Evolutionary conservation across 1,140 invertebrate genomes (phyloP), one percentile per base, ranked within the genome.

Genomic region (Chionoecetes opilio): DNA sequence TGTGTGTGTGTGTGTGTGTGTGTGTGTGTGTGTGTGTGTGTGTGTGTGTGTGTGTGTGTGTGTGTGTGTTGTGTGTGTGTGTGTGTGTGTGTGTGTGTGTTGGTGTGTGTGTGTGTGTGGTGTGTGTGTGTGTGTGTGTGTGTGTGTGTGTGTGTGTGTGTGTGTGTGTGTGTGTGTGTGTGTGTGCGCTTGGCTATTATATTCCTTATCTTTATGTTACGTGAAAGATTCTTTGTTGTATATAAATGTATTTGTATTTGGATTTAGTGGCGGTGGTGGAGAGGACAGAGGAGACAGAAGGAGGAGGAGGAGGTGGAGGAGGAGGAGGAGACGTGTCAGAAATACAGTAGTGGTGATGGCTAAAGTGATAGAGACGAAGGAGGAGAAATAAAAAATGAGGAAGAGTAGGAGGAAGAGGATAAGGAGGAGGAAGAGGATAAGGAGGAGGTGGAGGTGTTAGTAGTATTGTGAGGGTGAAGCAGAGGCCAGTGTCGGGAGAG

Each of bases 401-500:
- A n/a, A 75, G 63, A 75, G 0, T 5, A 75, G 21, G 63, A 75
- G 63, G 21, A 75, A 21, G 8, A 75, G 8, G 21, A 75, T 1
- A 75, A 75, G 63, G 63, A 75, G 63, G 63, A 75, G n/a, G n/a
- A 75, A 26, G 63, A 75, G 63, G 63, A 75, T 5, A 21, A n/a
- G 26, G 46, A 14, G 46, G 46, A 53, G 11, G 46, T 53, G 46
- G 46, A 53, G 46, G 46, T 53, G 46, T 53, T 53, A 53, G 46
- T 17, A 53, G 46, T 9, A 53, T 53, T 75, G 63, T n/a, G 63
- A 75, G 3, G 63, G 63, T 75, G n/a, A 21, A 75, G 63, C 63
- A 17, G 63, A n/a, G n/a, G 63, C 63, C 63, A 75, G 63, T 75
- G 63, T n/a, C 63, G n/a, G n/a, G 85, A 34, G 32, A 84, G 82